Percentiles rank a stretch among this genome's conserved stretches.
Evolutionary conservation across 2,113 vertebrate genomes (phyloP).

Genomic region (Cololabis saira): DNA sequence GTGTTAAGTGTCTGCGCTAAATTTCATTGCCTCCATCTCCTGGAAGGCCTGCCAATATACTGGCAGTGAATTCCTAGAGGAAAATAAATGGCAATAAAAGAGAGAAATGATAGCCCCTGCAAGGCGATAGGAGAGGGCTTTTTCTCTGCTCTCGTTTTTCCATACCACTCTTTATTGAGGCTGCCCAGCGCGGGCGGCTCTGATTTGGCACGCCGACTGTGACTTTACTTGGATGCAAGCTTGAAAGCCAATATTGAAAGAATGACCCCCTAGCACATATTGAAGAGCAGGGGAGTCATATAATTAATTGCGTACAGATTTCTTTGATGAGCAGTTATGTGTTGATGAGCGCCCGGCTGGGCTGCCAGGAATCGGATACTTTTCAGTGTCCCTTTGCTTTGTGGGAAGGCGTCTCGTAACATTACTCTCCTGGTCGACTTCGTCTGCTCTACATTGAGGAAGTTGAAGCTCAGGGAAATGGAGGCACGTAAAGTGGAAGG

Average conservation of each 20-base stretch:
- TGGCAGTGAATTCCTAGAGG: constrained; percentile 97
- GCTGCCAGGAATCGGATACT: constrained; percentile 80
- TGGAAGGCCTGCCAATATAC: constrained; percentile 98
- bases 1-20: constrained; percentile 97
- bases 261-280: constrained; percentile 84
- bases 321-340: constrained; percentile 96
- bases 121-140: constrained; percentile 88
- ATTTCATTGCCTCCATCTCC: constrained; percentile 98
- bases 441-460: constrained; percentile 20
- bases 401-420: constrained; percentile 26
- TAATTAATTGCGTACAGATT: constrained; percentile 97
- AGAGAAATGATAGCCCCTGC: constrained; percentile 92
- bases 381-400: constrained; percentile 39
- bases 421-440: constrained; percentile 11
- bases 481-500: constrained; percentile 59
- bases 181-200: constrained; percentile 89
- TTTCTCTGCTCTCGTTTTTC: constrained; percentile 67
- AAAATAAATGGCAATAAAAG: constrained; percentile 99
- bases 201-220: constrained; percentile 89
- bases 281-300: constrained; percentile 90
- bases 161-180: constrained; percentile 85
- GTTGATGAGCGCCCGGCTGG: constrained; percentile 90
- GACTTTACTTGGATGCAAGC: constrained; percentile 86
- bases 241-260: constrained; percentile 91
- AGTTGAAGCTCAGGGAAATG: constrained; percentile 45